Evolutionary conservation across 2,113 vertebrate species (phyloP).

Genomic region (Ageneiosus marmoratus): DNA sequence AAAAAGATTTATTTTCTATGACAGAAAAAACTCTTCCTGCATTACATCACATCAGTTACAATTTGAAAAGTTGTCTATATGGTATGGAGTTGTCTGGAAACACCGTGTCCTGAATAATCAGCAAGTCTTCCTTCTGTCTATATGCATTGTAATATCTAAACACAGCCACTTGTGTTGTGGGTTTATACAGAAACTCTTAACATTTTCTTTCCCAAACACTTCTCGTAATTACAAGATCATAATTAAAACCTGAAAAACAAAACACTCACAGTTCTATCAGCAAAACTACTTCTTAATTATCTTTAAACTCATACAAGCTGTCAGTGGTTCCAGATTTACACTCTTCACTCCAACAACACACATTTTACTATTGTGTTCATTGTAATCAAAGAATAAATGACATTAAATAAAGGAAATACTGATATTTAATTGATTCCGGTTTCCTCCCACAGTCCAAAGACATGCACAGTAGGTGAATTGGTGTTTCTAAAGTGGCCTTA

Average conservation of each 20-base stretch:
- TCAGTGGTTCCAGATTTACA: neutral
- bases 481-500: too few species aligned
- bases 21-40: neutral
- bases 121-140: neutral
- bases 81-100: neutral
- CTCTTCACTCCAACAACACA: neutral
- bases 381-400: neutral
- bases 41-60: neutral
- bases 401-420: neutral
- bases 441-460: too few species aligned
- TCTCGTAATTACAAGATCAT: neutral
- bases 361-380: neutral
- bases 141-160: neutral
- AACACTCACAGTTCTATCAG: neutral
- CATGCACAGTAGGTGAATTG: too few species aligned
- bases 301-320: neutral
- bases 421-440: too few species aligned
- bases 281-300: neutral
- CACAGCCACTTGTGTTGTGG: neutral
- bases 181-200: neutral
- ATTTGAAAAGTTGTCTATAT: neutral
- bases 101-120: neutral
- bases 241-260: neutral
- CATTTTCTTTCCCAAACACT: neutral
- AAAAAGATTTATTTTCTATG: conserved; percentile 12